A percentile compares a stretch with the other conserved stretches of the same genome.
Evolutionary conservation across 1,140 invertebrate species (phyloP).

Genomic region (Drosophila setifemur): DNA sequence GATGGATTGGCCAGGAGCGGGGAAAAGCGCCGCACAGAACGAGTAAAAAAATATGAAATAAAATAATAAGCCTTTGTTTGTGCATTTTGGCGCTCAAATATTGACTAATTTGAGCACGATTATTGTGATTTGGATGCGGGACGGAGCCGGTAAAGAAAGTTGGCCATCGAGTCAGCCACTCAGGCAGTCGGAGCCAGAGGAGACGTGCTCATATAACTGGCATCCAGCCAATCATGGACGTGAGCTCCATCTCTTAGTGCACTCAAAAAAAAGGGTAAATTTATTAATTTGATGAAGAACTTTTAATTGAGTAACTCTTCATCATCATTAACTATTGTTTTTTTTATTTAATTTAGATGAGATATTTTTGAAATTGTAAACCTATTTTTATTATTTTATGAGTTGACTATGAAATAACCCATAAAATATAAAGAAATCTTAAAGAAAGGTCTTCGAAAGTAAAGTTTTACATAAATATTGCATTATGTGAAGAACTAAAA

Average conservation of each 20-base stretch:
- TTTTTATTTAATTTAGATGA: too few species aligned
- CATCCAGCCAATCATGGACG: slow-evolving; percentile 70
- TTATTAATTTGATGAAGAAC: too few species aligned
- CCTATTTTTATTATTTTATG: too few species aligned
- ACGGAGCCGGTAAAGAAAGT: slow-evolving; percentile 59
- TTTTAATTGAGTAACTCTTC: too few species aligned
- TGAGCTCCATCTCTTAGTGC: slow-evolving; percentile 1
- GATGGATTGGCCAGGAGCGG: slow-evolving; percentile 43
- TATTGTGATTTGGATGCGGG: slow-evolving; percentile 73
- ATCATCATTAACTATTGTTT: too few species aligned
- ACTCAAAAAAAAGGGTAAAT: not conserved
- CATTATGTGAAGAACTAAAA: too few species aligned
- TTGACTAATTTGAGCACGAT: slow-evolving; percentile 78
- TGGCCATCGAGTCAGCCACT: slow-evolving; percentile 7
- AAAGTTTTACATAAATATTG: too few species aligned
- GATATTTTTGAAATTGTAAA: too few species aligned
- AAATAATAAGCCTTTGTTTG: slow-evolving; percentile 74
- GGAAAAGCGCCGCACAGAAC: slow-evolving; percentile 27
- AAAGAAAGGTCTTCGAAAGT: too few species aligned
- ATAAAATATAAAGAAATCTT: too few species aligned
- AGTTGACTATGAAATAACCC: too few species aligned
- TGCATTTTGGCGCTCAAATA: slow-evolving; percentile 72
- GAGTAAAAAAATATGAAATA: slow-evolving; percentile 53
- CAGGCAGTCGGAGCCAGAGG: slow-evolving; percentile 23
- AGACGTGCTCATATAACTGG: slow-evolving; percentile 67